phyloP scores from a whole-genome alignment of 2,888 invertebrate genomes.

The Chironomus riparius region DNA sequence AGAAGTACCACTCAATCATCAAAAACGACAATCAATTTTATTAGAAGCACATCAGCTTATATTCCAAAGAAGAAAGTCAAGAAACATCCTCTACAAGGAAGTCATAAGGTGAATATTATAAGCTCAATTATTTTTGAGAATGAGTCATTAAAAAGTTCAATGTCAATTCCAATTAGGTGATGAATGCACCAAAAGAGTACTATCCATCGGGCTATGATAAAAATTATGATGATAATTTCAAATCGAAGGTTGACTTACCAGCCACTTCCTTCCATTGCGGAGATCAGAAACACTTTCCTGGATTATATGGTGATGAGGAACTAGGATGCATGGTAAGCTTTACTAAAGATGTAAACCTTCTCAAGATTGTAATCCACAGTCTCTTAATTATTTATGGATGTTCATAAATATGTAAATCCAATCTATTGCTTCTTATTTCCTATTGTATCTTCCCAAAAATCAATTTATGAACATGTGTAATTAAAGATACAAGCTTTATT shows the following conservation, averaged over 20 bases:
- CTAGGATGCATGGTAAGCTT: constrained; percentile 76
- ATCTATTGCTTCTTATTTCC: no score
- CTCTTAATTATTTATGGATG: no score
- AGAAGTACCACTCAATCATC: background rate
- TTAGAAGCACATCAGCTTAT: background rate
- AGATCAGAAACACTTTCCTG: constrained; percentile 84
- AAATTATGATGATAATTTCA: constrained; percentile 81
- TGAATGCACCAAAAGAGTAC: constrained; percentile 84
- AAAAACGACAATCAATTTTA: background rate
- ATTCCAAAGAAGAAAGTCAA: background rate
- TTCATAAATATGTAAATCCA: no score
- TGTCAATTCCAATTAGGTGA: constrained; percentile 48
- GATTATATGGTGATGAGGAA: constrained; percentile 78
- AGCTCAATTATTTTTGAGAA: background rate
- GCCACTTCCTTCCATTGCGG: constrained; percentile 78
- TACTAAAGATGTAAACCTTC: no score
- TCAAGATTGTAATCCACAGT: no score
- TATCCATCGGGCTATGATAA: constrained; percentile 83
- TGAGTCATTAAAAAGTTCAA: background rate
- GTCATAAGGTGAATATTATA: background rate
- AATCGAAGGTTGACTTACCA: constrained; percentile 73
- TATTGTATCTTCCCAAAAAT: no score
- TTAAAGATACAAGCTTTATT: no score
- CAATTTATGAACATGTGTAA: no score
- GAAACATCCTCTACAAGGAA: background rate